phyloP scores from a whole-genome alignment of 2,113 vertebrate genomes.

The Pomatostomus ruficeps region DNA sequence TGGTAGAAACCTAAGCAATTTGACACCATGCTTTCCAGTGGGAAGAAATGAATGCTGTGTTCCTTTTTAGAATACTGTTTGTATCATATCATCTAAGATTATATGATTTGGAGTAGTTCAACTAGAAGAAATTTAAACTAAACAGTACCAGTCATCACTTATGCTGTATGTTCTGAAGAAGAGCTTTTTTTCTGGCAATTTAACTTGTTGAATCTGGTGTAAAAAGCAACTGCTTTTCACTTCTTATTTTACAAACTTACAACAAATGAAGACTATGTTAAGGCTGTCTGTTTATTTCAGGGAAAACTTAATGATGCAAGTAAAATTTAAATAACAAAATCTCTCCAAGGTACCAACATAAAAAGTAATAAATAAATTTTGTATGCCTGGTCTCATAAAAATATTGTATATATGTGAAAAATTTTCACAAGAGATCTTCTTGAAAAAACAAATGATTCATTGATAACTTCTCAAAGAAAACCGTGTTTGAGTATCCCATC shows the following conservation, averaged over 20 bases:
- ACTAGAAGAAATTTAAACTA: background rate
- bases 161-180: background rate
- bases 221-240: background rate
- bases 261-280: background rate
- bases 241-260: background rate
- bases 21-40: background rate
- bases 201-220: background rate
- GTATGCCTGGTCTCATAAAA: background rate
- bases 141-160: background rate
- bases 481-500: background rate
- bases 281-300: background rate
- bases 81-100: background rate
- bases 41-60: background rate
- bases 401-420: background rate
- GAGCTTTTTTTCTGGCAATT: background rate
- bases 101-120: background rate
- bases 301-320: background rate
- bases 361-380: background rate
- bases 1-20: background rate
- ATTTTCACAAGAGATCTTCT: background rate
- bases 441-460: background rate
- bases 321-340: conserved; percentile 15
- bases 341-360: background rate
- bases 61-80: background rate
- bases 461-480: conserved; percentile 26